A percentile compares a stretch with the other conserved stretches of the same genome.
Evolutionary conservation across 2,888 invertebrate genomes (phyloP).

Genomic region (Gryllus longicercus): DNA sequence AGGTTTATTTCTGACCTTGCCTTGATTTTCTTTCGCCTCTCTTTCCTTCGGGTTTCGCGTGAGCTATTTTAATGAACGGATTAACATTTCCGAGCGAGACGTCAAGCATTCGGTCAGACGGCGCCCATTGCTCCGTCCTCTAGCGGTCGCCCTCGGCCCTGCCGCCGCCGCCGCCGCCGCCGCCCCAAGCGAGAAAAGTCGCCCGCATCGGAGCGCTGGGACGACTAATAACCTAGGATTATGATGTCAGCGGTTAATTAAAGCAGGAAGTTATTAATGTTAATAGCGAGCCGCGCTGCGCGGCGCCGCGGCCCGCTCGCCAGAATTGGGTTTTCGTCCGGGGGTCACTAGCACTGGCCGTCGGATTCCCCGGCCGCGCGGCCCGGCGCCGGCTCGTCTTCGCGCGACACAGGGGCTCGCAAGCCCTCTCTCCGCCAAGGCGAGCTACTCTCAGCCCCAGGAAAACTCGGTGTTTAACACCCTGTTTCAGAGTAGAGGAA

Average conservation of each 20-base stretch:
- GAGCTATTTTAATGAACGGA: background rate
- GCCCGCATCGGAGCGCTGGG: background rate
- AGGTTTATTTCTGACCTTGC: background rate
- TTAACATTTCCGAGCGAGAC: background rate
- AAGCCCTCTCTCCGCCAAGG: no score
- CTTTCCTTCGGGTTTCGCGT: background rate
- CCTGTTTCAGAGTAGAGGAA: no score
- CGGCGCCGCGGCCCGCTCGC: background rate
- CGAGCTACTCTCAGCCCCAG: no score
- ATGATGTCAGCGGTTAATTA: conserved; percentile 2
- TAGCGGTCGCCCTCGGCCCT: no score
- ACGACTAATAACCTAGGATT: conserved; percentile 9
- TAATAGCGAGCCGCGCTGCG: background rate
- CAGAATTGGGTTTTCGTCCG: conserved; percentile 6
- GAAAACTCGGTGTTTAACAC: no score
- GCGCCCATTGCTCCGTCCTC: no score
- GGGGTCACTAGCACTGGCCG: background rate
- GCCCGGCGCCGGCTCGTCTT: background rate
- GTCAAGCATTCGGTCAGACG: background rate
- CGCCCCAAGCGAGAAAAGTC: conserved; percentile 11
- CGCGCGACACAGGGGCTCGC: background rate
- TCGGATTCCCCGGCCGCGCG: background rate
- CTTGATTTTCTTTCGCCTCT: background rate
- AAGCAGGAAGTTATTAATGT: conserved; percentile 8
- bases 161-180: background rate